Evolutionary conservation across 2,888 invertebrate species (phyloP).

Genomic region (Linnaemya tessellans): DNA sequence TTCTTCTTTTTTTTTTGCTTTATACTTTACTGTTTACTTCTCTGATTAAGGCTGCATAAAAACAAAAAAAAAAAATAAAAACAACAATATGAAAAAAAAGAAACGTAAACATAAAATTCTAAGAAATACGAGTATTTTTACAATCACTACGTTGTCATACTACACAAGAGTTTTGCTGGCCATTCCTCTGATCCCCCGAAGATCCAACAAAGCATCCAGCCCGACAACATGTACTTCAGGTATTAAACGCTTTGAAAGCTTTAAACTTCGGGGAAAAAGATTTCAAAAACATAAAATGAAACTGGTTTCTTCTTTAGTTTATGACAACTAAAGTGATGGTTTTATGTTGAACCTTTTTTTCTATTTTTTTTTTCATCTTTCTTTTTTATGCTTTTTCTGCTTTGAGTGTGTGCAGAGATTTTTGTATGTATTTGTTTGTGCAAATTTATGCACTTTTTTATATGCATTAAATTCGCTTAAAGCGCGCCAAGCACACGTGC

Average conservation of each 20-base stretch:
- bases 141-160: conserved; percentile 49
- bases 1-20: conserved; percentile 25
- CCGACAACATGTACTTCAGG: conserved; percentile 32
- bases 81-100: not conserved
- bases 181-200: not conserved
- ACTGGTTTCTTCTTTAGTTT: conserved; percentile 67
- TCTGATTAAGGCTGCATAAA: conserved; percentile 5
- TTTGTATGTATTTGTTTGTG: conserved; percentile 26
- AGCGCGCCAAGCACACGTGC: conserved; percentile 73
- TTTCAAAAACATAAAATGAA: conserved; percentile 36
- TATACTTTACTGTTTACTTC: conserved; percentile 50
- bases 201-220: conserved; percentile 18
- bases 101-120: conserved; percentile 67
- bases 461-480: conserved; percentile 42
- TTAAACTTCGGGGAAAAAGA: conserved; percentile 21
- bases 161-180: conserved; percentile 16
- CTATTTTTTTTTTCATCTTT: conserved; percentile 2
- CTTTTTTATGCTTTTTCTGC: not conserved
- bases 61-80: conserved; percentile 1
- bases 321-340: conserved; percentile 64
- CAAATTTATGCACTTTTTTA: conserved; percentile 50
- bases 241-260: conserved; percentile 36
- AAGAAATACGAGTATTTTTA: conserved; percentile 61
- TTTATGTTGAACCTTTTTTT: conserved; percentile 55
- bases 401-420: conserved; percentile 31